Evolutionary conservation across 2,888 invertebrate genomes (phyloP), one percentile per base, ranked within the genome.

Genomic region (Tridacna gigas): DNA sequence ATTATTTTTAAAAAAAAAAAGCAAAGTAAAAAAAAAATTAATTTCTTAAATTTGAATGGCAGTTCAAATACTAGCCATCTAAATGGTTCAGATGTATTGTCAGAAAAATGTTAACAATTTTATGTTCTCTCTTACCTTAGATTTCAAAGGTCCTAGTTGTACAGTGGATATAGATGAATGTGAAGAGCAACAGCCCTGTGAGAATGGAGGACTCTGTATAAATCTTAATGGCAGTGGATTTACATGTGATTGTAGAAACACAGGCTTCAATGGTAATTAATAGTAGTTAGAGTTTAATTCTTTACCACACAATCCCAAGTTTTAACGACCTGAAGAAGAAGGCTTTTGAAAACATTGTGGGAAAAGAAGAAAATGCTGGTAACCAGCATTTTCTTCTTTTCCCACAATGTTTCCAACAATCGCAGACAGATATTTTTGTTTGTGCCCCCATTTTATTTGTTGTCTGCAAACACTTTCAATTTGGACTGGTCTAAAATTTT

Each of bases 261-360:
- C 93, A n/a, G 93, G 93, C 61, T 92, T 86, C 79, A 47, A 73
- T 74, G 92, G 92, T 92, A 87, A 47, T 45, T 25, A 22, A 47
- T 69, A 15, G 11, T 56, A 56, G 2, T 56, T 56, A 5, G 2
- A 3, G 5, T 56, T 56, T 15, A 3, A 56, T 3, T 3, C 56
- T 5, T 56, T 5, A 15, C 20, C 56, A 56, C 56, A 56, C 9
- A 56, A 15, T 20, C 2, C 56, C 3, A 9, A 5, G 3, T 37
- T 7, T 37, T 4, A 37, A 37, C 7, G 37, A 37, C 20, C 56
- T 56, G 56, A 15, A 56, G 56, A 3, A 9, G 56, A 56, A 56
- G 11, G 2, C 11, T 9, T 56, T 56, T 56, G 56, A 56, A 56
- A 56, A 56, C 56, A 20, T 56, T 56, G 56, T 56, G 56, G 56